phyloP scores from a whole-genome alignment of 2,888 invertebrate genomes.

The Hirtodrosophila confusa region DNA sequence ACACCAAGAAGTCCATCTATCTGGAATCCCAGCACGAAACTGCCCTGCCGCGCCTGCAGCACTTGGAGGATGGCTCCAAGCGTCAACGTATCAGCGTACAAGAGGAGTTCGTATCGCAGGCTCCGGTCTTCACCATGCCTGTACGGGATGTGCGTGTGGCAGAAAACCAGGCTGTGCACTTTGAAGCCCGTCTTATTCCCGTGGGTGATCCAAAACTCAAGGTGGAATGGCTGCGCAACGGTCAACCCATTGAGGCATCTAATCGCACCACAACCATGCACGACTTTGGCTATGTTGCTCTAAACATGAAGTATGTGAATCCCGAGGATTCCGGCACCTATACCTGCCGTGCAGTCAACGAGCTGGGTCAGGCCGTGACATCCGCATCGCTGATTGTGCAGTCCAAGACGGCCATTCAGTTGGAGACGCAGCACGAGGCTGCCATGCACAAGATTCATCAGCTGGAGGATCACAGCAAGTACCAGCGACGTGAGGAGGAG shows the following conservation, averaged over 20 bases:
- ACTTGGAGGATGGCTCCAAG: constrained; percentile 92
- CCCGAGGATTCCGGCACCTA: constrained; percentile 98
- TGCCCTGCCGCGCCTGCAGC: constrained; percentile 91
- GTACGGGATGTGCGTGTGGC: constrained; percentile 93
- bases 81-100: constrained; percentile 90
- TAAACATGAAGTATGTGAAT: constrained; percentile 96
- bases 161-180: constrained; percentile 96
- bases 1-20: constrained; percentile 93
- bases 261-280: constrained; percentile 97
- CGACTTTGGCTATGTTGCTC: constrained; percentile 98
- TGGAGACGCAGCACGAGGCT: constrained; percentile 95
- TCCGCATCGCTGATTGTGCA: constrained; percentile 95
- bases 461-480: constrained; percentile 92
- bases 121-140: constrained; percentile 96
- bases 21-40: constrained; percentile 95
- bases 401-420: constrained; percentile 93
- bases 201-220: constrained; percentile 96
- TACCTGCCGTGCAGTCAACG: constrained; percentile 96
- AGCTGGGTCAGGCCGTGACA: constrained; percentile 97
- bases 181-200: constrained; percentile 96
- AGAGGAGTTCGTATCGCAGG: constrained; percentile 92
- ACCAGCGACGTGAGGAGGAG: constrained; percentile 92
- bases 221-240: constrained; percentile 97
- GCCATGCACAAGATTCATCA: constrained; percentile 94
- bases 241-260: constrained; percentile 95